Conservation (phyloP, 2,113 vertebrate species). For the Tachysurus vachellii region DNA sequence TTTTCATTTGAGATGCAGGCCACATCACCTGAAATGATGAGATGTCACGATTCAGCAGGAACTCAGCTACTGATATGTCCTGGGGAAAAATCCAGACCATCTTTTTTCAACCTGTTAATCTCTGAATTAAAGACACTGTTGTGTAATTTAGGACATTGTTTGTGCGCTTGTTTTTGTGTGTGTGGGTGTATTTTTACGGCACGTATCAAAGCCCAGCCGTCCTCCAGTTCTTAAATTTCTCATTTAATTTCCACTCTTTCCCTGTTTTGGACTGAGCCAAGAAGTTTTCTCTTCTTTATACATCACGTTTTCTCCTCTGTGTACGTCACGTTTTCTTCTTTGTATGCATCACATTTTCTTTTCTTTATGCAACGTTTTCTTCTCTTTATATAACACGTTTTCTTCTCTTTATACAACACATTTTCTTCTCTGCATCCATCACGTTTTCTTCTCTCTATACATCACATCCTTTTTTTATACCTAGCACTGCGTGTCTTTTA, state of each 20-base stretch:
- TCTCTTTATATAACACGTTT: too few species aligned
- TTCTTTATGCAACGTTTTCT: too few species aligned
- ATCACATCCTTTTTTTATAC: neutral
- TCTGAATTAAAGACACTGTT: neutral
- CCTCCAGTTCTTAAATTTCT: neutral
- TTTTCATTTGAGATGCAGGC: conserved; percentile 50
- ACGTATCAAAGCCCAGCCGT: neutral
- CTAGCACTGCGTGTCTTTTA: conserved; percentile 3
- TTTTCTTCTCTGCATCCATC: too few species aligned
- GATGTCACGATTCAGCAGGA: conserved; percentile 16
- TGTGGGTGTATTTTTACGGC: neutral
- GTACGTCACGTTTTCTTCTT: too few species aligned
- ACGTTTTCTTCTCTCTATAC: neutral
- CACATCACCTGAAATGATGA: conserved; percentile 29
- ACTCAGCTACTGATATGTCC: conserved; percentile 11
- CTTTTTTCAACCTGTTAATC: neutral
- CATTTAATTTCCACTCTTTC: neutral
- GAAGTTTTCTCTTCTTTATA: neutral
- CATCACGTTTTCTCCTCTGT: too few species aligned
- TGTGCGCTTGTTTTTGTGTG: neutral
- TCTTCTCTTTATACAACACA: too few species aligned
- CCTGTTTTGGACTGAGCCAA: neutral
- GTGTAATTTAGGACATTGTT: neutral
- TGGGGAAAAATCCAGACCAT: neutral
- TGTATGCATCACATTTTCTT: too few species aligned